A percentile compares a stretch with the other conserved stretches of the same genome.
These are phyloP conservation scores for Clarias fuscus DNA, from an alignment of 2,797 vertebrate species.

Conservation along the genomic window DNA sequence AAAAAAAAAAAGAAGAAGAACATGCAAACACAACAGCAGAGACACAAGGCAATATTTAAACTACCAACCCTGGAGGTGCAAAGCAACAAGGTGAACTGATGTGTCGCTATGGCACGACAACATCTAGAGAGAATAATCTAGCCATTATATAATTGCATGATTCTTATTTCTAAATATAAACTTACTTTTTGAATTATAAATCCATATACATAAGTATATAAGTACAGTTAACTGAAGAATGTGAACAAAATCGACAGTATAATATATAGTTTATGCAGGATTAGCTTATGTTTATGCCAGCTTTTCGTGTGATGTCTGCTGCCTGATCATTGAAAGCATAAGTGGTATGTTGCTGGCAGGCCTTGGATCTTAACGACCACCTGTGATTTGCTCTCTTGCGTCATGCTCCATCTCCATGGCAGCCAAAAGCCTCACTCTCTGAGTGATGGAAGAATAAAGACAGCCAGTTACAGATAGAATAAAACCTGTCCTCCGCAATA, in stretches of 20 bases:
- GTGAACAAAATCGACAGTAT: neutral
- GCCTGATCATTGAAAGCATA: slow-evolving; percentile 9
- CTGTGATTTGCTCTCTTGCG: slow-evolving; percentile 31
- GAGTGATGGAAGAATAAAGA: slow-evolving; percentile 37
- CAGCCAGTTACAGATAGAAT: slow-evolving; percentile 29
- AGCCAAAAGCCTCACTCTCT: slow-evolving; percentile 39
- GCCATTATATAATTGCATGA: too few relatives aligned
- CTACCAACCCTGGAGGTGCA: too few relatives aligned
- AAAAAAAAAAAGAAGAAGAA: too few relatives aligned
- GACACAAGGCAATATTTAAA: too few relatives aligned
- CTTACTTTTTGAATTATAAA: neutral
- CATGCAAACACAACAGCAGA: too few relatives aligned
- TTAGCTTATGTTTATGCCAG: neutral
- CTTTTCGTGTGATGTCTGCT: neutral
- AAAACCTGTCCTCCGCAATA: slow-evolving; percentile 28
- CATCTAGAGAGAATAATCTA: too few relatives aligned
- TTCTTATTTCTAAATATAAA: neutral
- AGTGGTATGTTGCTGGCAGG: slow-evolving; percentile 23
- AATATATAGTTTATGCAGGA: neutral
- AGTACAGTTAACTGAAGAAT: neutral
- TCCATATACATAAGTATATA: neutral
- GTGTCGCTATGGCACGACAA: too few relatives aligned
- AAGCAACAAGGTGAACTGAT: too few relatives aligned
- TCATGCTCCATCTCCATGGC: slow-evolving; percentile 41
- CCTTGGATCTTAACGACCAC: slow-evolving; percentile 25